Base-by-base conservation (phyloP, 2,888 invertebrate species). In the Polyploca ridens region DNA sequence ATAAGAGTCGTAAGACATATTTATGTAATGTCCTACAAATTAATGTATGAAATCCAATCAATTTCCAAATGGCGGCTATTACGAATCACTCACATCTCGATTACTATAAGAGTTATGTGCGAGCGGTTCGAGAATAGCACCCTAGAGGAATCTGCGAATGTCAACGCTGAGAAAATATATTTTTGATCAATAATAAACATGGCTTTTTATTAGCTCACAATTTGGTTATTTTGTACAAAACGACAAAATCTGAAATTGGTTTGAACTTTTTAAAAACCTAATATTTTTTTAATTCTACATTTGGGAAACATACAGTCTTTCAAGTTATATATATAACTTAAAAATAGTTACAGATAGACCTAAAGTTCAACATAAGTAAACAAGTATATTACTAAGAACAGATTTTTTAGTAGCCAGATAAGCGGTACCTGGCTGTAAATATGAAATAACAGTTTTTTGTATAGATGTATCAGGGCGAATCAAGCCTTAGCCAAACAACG, bases 121-220 rank as follows among this genome's bases (percentile, higher is more conserved):
- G 10, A 61, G 63, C 63, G 62, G 59, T 49, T 46, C 60, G 7
- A 11, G n/a, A 62, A 65, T 57, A 58, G 62, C 57, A 63, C 65
- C 63, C 67, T 59, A 7, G 67, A 57, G 65, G 62, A 67, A 65
- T 65, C 54, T 19, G 19, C 67, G 64, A 19, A 54, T 16, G 5
- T 33, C 35, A 16, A n/a, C 33, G 62, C 44, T 38, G 49, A 16
- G 38, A 35, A 7, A 41, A 44, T 33, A 62, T 54, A 35, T 49
- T 19, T 33, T 57, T 68, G 66, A 70, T 75, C 64, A 72, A 67
- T 70, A 72, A 67, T 68, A 14, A 49, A 49, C 49, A 49, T 49
- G 16, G 14, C 16, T 49, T 49, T 19, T 54, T 54, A 54, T 54
- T 16, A 49, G 14, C 3, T 14, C 44, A 46, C 14, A 46, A 46